Percentiles rank a stretch among this genome's conserved stretches.
Evolutionary conservation across 2,888 invertebrate species (phyloP).

Genomic region (Spilosoma lubricipeda): DNA sequence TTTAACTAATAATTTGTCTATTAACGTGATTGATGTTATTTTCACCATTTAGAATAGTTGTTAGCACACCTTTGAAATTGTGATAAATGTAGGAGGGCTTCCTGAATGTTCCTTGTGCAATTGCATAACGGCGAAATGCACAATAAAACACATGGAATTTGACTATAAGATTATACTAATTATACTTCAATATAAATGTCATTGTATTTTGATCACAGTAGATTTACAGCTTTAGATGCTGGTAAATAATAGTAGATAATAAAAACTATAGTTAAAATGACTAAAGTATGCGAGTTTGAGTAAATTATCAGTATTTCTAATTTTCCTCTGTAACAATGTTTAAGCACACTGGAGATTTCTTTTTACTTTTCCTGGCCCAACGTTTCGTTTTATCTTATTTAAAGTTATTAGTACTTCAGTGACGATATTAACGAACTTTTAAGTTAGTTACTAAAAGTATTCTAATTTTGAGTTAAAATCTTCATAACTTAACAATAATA

Average conservation of each 20-base stretch:
- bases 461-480: too few species aligned
- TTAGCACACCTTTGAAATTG: conserved; percentile 69
- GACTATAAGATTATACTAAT: conserved; percentile 14
- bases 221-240: conserved; percentile 22
- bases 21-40: conserved; percentile 70
- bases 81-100: conserved; percentile 68
- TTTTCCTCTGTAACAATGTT: conserved; percentile 1
- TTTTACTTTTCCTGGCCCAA: neutral
- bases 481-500: too few species aligned
- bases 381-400: neutral
- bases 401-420: neutral
- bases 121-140: conserved; percentile 29
- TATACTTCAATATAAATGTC: conserved; percentile 21
- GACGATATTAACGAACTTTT: neutral
- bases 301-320: conserved; percentile 6
- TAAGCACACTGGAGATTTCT: neutral
- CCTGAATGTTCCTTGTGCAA: conserved; percentile 59
- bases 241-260: conserved; percentile 13
- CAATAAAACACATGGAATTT: conserved; percentile 28
- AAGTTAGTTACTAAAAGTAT: neutral
- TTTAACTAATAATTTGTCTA: conserved; percentile 69
- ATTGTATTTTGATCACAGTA: conserved; percentile 28
- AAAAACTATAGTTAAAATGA: conserved; percentile 4
- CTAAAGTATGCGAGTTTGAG: conserved; percentile 8
- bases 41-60: conserved; percentile 65